Evolutionary conservation across 2,888 invertebrate species (phyloP).

Genomic region (Harpalus rubripes): DNA sequence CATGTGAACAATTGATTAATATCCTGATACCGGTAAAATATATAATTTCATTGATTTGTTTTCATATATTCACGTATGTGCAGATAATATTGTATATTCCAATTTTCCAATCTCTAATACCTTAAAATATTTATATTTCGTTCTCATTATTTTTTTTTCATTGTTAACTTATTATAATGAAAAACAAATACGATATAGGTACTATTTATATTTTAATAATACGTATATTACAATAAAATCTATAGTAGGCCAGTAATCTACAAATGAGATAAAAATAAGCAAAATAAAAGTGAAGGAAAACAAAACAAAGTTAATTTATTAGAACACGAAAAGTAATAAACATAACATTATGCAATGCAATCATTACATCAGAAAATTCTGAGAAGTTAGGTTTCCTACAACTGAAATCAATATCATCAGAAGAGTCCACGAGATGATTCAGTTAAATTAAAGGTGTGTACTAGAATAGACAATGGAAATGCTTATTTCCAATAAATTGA

Average conservation of each 20-base stretch:
- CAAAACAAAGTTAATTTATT: constrained; percentile 28
- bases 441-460: background rate
- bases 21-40: too few species aligned
- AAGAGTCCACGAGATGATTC: constrained; percentile 18
- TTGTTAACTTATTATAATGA: too few species aligned
- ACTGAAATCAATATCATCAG: constrained; percentile 33
- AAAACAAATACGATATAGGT: too few species aligned
- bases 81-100: too few species aligned
- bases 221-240: background rate
- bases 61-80: too few species aligned
- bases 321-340: constrained; percentile 44
- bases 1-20: too few species aligned
- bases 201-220: too few species aligned
- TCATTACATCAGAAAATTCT: constrained; percentile 44
- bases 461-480: background rate
- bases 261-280: constrained; percentile 29
- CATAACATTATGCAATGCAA: constrained; percentile 25
- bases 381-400: background rate
- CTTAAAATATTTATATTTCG: too few species aligned
- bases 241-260: background rate
- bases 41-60: too few species aligned
- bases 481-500: background rate
- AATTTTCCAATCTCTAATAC: too few species aligned
- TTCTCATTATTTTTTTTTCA: too few species aligned
- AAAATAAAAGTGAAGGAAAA: constrained; percentile 18